Evolutionary conservation across 2,113 vertebrate genomes (phyloP).

Genomic region (Orthonyx spaldingii): DNA sequence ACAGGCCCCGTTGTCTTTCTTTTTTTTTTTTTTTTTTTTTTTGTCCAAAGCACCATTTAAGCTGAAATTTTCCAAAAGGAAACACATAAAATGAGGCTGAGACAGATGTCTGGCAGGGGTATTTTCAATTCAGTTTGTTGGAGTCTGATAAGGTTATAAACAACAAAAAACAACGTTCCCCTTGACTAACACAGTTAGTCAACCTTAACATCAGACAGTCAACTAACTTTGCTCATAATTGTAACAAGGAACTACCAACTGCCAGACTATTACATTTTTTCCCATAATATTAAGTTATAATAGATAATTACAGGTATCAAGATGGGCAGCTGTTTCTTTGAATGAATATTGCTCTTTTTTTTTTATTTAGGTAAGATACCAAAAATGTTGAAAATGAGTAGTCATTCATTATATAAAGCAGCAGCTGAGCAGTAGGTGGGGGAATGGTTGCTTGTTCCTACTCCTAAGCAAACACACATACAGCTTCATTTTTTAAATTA

Average conservation of each 20-base stretch:
- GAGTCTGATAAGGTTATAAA: not conserved
- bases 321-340: not conserved
- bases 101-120: not conserved
- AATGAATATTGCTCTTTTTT: not conserved
- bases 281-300: not conserved
- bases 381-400: conserved; percentile 39
- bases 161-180: not conserved
- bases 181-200: conserved; percentile 3
- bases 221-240: not conserved
- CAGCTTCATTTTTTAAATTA: not conserved
- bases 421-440: conserved; percentile 62
- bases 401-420: conserved; percentile 59
- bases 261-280: not conserved
- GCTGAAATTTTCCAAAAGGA: not conserved
- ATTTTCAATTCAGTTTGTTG: not conserved
- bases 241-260: not conserved
- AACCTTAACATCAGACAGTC: not conserved
- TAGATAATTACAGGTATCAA: conserved; percentile 3
- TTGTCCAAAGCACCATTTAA: not conserved
- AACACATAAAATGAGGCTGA: not conserved
- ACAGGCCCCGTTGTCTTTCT: not conserved
- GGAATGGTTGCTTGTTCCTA: conserved; percentile 34
- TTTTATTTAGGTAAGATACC: not conserved
- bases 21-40: not conserved
- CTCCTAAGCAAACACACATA: not conserved